phyloP scores from a whole-genome alignment of 2,888 invertebrate genomes.

The Cistogaster globosa region DNA sequence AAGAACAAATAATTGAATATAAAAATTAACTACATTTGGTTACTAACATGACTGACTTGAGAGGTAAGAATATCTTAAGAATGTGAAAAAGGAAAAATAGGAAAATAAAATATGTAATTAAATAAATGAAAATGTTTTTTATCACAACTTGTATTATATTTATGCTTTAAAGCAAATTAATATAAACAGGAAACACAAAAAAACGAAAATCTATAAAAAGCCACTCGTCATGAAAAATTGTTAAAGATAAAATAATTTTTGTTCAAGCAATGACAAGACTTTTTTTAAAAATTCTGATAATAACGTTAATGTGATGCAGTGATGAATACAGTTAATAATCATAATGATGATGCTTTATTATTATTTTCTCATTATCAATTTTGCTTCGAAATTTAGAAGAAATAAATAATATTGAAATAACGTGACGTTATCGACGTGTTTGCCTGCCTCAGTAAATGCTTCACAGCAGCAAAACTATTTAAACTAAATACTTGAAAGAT shows the following conservation, averaged over 20 bases:
- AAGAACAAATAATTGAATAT: conserved; percentile 20
- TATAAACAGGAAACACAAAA: not conserved
- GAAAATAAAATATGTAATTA: not conserved
- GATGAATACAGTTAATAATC: not conserved
- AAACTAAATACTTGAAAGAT: too few relatives aligned
- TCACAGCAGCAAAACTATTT: too few relatives aligned
- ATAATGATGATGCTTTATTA: not conserved
- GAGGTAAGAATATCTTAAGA: not conserved
- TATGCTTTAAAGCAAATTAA: not conserved
- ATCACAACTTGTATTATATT: conserved; percentile 1
- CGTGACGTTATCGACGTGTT: not conserved
- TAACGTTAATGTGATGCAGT: not conserved
- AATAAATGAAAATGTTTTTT: conserved; percentile 14
- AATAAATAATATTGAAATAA: not conserved
- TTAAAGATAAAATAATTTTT: conserved; percentile 36
- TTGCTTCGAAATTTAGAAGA: not conserved
- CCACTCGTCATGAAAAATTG: conserved; percentile 47
- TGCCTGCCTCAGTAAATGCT: too few relatives aligned
- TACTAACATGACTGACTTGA: conserved; percentile 17
- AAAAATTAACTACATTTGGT: conserved; percentile 54
- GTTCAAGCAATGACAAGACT: conserved; percentile 10
- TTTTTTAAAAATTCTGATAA: not conserved
- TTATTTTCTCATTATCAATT: not conserved
- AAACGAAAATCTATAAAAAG: conserved; percentile 5
- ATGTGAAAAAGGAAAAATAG: not conserved